Evolutionary conservation across 2,113 vertebrate species (phyloP).

Genomic region (Rhizomys pruinosus): DNA sequence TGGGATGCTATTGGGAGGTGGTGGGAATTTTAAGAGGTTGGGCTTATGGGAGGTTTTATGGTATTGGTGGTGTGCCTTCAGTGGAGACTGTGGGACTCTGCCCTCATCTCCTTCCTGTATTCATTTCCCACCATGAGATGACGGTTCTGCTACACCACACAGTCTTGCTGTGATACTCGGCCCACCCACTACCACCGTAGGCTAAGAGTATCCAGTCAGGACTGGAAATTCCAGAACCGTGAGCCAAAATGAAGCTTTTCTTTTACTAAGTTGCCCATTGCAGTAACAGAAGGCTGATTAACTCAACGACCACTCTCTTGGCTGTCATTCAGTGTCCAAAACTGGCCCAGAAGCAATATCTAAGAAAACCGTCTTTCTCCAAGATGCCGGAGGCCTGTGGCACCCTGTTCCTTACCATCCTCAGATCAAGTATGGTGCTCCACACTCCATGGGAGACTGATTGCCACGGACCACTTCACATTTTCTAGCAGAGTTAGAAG

Average conservation of each 20-base stretch:
- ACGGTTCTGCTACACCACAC: background rate
- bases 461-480: conserved; percentile 46
- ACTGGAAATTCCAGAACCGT: background rate
- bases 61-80: background rate
- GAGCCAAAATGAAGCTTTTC: background rate
- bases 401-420: background rate
- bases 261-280: no score
- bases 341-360: background rate
- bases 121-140: no score
- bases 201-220: background rate
- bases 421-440: background rate
- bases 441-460: conserved; percentile 8
- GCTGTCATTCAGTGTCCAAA: background rate
- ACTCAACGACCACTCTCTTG: background rate
- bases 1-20: background rate
- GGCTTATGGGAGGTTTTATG: no score
- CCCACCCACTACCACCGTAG: no score
- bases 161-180: background rate
- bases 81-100: background rate
- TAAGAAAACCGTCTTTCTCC: background rate
- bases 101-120: background rate
- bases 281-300: background rate
- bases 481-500: conserved; percentile 30
- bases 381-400: background rate
- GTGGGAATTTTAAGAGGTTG: background rate